Evolutionary conservation across 1,140 invertebrate genomes (phyloP), one percentile per base, ranked within the genome.

Genomic region (Lordiphosa mommai): DNA sequence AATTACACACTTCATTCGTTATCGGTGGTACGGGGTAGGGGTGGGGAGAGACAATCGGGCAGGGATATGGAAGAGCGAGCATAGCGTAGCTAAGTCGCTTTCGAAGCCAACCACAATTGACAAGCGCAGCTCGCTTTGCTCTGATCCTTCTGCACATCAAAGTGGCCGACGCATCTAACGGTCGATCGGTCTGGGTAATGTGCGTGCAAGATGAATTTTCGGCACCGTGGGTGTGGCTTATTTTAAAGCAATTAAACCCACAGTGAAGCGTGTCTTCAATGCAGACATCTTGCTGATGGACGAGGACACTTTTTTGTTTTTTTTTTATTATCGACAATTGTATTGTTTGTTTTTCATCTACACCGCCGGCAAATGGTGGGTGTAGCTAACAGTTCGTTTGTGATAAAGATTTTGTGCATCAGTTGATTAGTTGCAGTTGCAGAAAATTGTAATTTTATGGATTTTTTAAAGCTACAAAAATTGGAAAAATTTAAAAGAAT

Each of bases 1-100:
- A 82, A 82, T 82, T 82, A 82, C 76, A 82, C 77, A 76, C 77
- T 72, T 84, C 77, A 77, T 84, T 84, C 72, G 77, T 52, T 23
- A 17, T 41, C 27, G n/a, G n/a, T n/a, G n/a, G n/a, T n/a, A 52
- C 53, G 79, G 56, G 57, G 66, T 53, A 60, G 61, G 63, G 51
- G 46, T 51, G 30, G 20, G 17, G 23, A 20, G 30, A n/a, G 30
- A n/a, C n/a, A n/a, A n/a, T n/a, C n/a, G n/a, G n/a, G n/a, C n/a
- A n/a, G 23, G n/a, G 52, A 3, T 17, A 6, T 23, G 17, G 8
- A 2, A 32, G 53, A 34, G 30, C 37, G 50, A 27, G 36, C 16
- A 37, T 37, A 61, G 67, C 64, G 58, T 71, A 67, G 27, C 68
- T 74, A 80, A 80, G 36, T 61, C 71, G 66, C 58, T 80, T 76